These are phyloP conservation scores for Caracal caracal DNA, from an alignment of 2,113 vertebrate species.

Conservation along the genomic window DNA sequence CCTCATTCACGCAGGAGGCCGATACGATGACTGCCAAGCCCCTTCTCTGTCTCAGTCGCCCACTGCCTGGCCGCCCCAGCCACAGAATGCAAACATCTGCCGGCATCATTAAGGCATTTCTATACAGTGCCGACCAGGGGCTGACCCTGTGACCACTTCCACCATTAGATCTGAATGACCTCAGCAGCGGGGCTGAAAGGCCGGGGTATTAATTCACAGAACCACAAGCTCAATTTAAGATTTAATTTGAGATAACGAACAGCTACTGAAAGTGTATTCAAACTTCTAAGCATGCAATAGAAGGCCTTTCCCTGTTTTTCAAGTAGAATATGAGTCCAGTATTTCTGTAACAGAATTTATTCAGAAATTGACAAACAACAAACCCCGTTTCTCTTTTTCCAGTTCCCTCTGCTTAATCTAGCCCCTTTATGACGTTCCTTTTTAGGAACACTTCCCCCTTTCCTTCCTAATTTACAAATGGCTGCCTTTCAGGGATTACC, in stretches of 20 bases:
- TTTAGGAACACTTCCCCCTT: slow-evolving; percentile 22
- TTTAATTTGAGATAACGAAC: slow-evolving; percentile 92
- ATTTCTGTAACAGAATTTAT: slow-evolving; percentile 86
- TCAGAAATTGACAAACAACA: slow-evolving; percentile 85
- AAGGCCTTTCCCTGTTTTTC: slow-evolving; percentile 86
- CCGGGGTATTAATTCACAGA: slow-evolving; percentile 89
- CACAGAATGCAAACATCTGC: slow-evolving; percentile 85
- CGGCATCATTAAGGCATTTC: slow-evolving; percentile 87
- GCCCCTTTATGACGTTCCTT: slow-evolving; percentile 70
- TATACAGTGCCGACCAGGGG: slow-evolving; percentile 82
- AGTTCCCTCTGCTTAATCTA: slow-evolving; percentile 68
- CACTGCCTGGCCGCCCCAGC: slow-evolving; percentile 70
- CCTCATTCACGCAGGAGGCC: slow-evolving; percentile 63
- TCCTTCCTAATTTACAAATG: slow-evolving; percentile 79
- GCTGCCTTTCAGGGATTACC: slow-evolving; percentile 77
- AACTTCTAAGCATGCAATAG: slow-evolving; percentile 87
- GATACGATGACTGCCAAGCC: slow-evolving; percentile 77
- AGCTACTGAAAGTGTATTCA: slow-evolving; percentile 89
- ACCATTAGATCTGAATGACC: slow-evolving; percentile 89
- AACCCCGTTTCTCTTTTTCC: slow-evolving; percentile 53
- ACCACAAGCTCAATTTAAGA: slow-evolving; percentile 91
- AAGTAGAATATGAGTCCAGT: slow-evolving; percentile 87
- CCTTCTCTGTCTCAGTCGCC: slow-evolving; percentile 72
- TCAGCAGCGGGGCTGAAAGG: slow-evolving; percentile 88
- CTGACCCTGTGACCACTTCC: slow-evolving; percentile 87